Evolutionary conservation across 2,888 invertebrate genomes (phyloP), one percentile per base, ranked within the genome.

Genomic region (Nomada fabriciana): DNA sequence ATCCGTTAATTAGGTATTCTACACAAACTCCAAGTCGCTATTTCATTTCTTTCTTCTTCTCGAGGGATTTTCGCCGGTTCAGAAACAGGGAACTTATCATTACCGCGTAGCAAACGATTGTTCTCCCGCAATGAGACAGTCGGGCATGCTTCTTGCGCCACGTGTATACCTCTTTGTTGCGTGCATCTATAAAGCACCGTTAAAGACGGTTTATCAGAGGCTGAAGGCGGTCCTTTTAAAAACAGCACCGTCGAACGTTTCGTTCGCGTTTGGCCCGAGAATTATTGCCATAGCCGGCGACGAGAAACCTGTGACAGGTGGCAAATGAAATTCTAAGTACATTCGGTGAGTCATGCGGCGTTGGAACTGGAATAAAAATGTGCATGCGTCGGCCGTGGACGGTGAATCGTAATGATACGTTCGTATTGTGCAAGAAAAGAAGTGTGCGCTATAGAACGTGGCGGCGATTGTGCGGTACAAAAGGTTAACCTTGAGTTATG

Each of bases 21-120:
- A 10, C 47, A 13, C 47, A 3, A 13, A 13, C 0, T 11, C 47
- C 47, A 15, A 47, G 18, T 29, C 68, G 15, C 42, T 68, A 42
- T 42, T 18, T 15, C 68, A 42, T 20, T 55, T 23, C 55, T 42
- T 63, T 3, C 23, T 36, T 5, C 63, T 1, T n/a, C 1, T n/a
- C 2, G 1, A 15, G 1, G 23, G n/a, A 55, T 20, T 63, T 76
- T 43, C 53, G 18, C 43, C n/a, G 50, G 60, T 50, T 18, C 42
- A 9, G 53, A 55, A 70, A 72, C 74, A 20, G 59, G 42, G 15
- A 64, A 61, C 67, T 71, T 76, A 77, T 72, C 59, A 61, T 71
- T 25, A 47, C 59, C 69, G 73, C 73, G 43, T 65, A 73, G 73
- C 64, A 81, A 78, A 59, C 78, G 60, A 81, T 78, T 78, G 73